Percentiles rank a stretch among this genome's conserved stretches.
Conservation (phyloP, 2,113 vertebrate species). For the Empidonax alnorum region DNA sequence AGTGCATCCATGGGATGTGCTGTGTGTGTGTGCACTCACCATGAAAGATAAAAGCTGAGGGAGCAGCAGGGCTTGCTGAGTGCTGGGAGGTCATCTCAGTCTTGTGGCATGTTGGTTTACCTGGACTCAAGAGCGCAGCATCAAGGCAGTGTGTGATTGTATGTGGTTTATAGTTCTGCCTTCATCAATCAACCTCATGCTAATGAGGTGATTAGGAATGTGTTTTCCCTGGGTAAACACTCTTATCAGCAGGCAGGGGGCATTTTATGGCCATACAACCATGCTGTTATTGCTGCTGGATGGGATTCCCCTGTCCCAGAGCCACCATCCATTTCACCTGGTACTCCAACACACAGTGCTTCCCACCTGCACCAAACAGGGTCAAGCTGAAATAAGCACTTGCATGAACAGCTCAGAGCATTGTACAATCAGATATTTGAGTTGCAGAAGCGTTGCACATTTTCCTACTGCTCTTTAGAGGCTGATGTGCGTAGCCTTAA, state of each 20-base stretch:
- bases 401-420: constrained; percentile 5
- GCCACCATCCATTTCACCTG: neutral
- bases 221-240: neutral
- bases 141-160: neutral
- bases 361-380: neutral
- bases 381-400: neutral
- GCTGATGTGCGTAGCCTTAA: constrained; percentile 19
- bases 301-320: neutral
- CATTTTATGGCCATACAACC: neutral
- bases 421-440: neutral
- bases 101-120: neutral
- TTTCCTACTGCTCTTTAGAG: constrained; percentile 29
- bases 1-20: accelerated
- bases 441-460: neutral
- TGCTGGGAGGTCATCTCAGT: neutral
- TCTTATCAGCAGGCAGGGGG: neutral
- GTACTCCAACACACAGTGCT: neutral
- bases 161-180: neutral
- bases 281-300: neutral
- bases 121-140: neutral
- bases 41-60: neutral
- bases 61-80: neutral
- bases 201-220: neutral
- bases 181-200: neutral
- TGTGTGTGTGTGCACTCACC: accelerated